A percentile compares a stretch with the other conserved stretches of the same genome.
Conservation (phyloP, 2,113 vertebrate species). For the Chlorodrepanis virens region DNA sequence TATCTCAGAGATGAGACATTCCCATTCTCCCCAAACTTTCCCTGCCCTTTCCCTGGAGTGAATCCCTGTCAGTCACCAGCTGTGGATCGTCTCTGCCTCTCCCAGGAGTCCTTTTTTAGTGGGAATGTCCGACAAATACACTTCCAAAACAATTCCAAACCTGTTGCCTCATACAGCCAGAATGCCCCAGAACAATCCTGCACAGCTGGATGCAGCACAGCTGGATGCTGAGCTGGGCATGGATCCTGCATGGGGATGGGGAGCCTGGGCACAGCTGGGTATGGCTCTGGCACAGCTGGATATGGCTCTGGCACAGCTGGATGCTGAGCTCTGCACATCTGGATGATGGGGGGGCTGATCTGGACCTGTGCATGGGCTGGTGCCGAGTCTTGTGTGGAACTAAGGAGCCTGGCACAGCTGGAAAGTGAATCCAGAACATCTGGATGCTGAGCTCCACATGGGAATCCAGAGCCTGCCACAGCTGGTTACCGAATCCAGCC, state of each 20-base stretch:
- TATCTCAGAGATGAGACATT: background rate
- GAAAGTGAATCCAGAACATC: background rate
- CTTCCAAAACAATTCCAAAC: background rate
- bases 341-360: background rate
- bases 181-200: background rate
- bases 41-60: background rate
- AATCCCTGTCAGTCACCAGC: background rate
- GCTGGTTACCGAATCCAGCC: background rate
- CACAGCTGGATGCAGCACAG: background rate
- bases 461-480: background rate
- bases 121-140: rapidly evolving
- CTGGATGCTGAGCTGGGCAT: background rate
- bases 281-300: background rate
- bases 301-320: background rate
- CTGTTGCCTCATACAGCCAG: rapidly evolving
- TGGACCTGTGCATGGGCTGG: rapidly evolving
- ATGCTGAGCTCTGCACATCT: background rate
- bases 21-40: background rate
- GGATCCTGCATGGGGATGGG: background rate
- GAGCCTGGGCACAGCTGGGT: background rate
- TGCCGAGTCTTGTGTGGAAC: rapidly evolving
- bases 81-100: background rate
- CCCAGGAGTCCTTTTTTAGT: background rate
- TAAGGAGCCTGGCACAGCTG: background rate
- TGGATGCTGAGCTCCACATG: background rate